phyloP scores from a whole-genome alignment of 2,113 vertebrate genomes.

The Saimiri boliviensis region DNA sequence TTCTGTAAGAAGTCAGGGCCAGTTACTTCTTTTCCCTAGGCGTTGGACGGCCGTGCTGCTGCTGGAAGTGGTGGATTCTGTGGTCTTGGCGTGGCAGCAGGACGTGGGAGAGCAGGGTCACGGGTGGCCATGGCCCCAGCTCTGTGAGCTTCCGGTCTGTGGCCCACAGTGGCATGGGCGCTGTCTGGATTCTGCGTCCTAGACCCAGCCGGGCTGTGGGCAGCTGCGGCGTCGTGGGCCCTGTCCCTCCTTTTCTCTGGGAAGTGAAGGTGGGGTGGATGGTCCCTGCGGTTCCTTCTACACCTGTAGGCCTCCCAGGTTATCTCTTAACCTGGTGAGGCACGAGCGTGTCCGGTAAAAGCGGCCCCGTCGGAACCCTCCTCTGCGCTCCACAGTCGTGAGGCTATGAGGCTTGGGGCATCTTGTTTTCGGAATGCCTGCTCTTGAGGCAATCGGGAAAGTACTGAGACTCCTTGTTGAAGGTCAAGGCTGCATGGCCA shows the following conservation, averaged over 20 bases:
- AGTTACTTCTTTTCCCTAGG: background rate
- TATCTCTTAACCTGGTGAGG: background rate
- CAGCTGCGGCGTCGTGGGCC: background rate
- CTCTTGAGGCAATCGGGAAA: background rate
- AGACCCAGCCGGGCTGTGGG: background rate
- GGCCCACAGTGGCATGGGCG: background rate
- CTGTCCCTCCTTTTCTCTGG: background rate
- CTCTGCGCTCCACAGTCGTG: background rate
- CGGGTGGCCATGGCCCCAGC: no score
- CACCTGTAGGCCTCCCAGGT: no score
- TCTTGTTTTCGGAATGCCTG: background rate
- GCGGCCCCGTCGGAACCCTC: rapidly evolving
- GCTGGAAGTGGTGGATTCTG: background rate
- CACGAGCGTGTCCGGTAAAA: background rate
- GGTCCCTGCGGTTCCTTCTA: background rate
- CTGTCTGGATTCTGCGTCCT: background rate
- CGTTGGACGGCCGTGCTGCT: background rate
- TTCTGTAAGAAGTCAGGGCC: background rate
- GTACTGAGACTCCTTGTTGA: background rate
- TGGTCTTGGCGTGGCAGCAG: background rate
- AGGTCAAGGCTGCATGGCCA: background rate
- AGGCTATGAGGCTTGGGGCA: background rate
- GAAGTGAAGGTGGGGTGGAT: background rate
- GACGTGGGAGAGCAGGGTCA: background rate
- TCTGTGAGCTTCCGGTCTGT: no score